Base-by-base conservation (phyloP, 2,113 vertebrate species). In the Nycticorax nycticorax region DNA sequence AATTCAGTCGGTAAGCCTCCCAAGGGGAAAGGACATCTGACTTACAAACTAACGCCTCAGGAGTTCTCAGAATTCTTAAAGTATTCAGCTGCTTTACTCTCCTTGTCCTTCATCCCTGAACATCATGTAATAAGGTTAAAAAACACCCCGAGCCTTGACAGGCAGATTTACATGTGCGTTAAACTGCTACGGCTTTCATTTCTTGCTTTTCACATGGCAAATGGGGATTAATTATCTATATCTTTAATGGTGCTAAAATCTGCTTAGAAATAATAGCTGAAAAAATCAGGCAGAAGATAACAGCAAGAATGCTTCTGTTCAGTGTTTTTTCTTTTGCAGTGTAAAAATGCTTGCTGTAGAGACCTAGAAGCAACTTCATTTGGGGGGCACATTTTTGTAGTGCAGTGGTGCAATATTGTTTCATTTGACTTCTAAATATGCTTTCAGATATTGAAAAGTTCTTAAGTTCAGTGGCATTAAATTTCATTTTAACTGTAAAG, bases 211-310 rank as follows among this genome's bases (percentile, higher is more conserved):
- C 67, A 95, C 37, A 55, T 39, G 77, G 57, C 33, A 84, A 96
- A 96, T 30, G 76, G 41, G 27, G 43, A 97, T 96, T 96, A 94
- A 96, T 95, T 92, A 90, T 67, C 85, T 93, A 11, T 57, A 73
- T 83, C 63, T 96, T 90, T 77, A 80, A 68, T 33, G n/a, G 45
- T 83, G 88, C 41, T 80, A 94, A 80, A 63, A 41, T 48, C 68
- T 48, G 53, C 80, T 84, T 93, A 78, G 53, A 67, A 96, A 94
- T 33, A 88, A 77, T 71, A 95, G 81, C 32, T 37, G 64, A 94
- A 91, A 92, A 57, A 37, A 45, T 60, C 55, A 62, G 13, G 33
- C 59, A 79, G 74, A 60, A 87, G 67, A 92, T 63, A 90, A 62
- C 16, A 82, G 32, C 41, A 80, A 32, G 41, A 48, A 87, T 47